These are phyloP conservation scores for Brachyptera risi DNA, from an alignment of 2,888 invertebrate genomes.

Conservation along the genomic window DNA sequence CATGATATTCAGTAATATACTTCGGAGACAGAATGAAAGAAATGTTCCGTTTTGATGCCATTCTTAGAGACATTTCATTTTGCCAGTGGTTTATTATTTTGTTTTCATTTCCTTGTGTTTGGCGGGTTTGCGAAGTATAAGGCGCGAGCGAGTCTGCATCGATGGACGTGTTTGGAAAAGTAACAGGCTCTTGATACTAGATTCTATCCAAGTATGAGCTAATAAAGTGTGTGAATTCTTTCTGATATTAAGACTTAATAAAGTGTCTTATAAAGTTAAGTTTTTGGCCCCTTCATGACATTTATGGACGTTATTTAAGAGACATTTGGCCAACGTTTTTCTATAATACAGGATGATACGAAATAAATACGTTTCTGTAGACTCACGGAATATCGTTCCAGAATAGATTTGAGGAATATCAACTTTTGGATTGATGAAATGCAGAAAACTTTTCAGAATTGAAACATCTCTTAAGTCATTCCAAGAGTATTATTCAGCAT, in stretches of 20 bases:
- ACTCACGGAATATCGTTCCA: no score
- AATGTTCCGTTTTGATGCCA: no score
- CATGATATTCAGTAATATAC: no score
- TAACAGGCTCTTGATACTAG: background rate
- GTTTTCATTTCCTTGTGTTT: slow-evolving; percentile 7
- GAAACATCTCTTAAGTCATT: no score
- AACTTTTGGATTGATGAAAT: no score
- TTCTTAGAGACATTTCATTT: no score
- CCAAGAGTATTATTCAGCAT: no score
- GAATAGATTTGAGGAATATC: no score
- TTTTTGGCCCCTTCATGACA: slow-evolving; percentile 1
- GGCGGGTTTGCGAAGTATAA: background rate
- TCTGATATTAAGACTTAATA: slow-evolving; percentile 9
- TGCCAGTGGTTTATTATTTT: background rate
- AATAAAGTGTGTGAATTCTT: slow-evolving; percentile 11
- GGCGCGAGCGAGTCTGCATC: no score
- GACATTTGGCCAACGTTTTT: background rate
- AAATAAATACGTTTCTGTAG: no score
- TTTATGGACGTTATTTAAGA: slow-evolving; percentile 1
- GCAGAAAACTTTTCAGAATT: no score
- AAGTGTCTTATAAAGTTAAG: slow-evolving; percentile 8
- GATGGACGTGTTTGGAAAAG: slow-evolving; percentile 12
- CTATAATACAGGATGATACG: background rate
- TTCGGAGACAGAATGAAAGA: no score
- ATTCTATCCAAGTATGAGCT: slow-evolving; percentile 4